phyloP scores from a whole-genome alignment of 2,888 invertebrate genomes.

The Prosapia bicincta region DNA sequence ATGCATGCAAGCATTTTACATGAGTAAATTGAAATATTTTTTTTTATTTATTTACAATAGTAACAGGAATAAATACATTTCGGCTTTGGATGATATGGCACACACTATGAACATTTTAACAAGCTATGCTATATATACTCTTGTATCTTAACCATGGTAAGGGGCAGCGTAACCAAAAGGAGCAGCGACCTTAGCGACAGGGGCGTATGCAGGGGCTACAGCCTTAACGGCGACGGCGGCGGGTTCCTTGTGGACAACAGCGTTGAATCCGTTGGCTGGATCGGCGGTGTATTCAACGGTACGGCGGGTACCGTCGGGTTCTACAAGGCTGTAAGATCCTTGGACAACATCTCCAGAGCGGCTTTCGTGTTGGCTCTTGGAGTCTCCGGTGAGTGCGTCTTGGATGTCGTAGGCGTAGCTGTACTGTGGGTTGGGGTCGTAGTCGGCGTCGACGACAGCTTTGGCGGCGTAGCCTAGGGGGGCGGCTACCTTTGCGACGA shows the following conservation, averaged over 20 bases:
- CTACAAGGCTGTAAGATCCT: conserved; percentile 38
- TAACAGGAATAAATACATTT: background rate
- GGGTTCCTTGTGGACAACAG: conserved; percentile 40
- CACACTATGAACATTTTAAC: background rate
- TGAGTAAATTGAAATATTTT: too few species aligned
- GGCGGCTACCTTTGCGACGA: conserved; percentile 43
- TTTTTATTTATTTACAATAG: background rate
- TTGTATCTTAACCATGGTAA: background rate
- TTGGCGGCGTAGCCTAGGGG: conserved; percentile 42
- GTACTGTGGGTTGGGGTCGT: conserved; percentile 41
- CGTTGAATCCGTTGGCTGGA: conserved; percentile 42
- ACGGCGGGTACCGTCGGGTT: conserved; percentile 28
- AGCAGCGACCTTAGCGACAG: conserved; percentile 42
- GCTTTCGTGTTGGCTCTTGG: conserved; percentile 39
- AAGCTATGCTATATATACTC: background rate
- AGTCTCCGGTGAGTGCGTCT: conserved; percentile 40
- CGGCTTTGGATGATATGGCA: background rate
- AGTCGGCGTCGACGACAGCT: conserved; percentile 36
- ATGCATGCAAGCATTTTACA: too few species aligned
- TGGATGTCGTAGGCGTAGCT: conserved; percentile 39
- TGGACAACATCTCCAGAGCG: conserved; percentile 39
- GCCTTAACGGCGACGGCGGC: conserved; percentile 44
- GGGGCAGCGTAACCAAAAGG: conserved; percentile 46
- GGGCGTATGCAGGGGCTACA: conserved; percentile 49
- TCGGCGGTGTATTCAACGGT: conserved; percentile 39